A percentile compares a stretch with the other conserved stretches of the same genome.
These are phyloP conservation scores for Drosophila dives DNA, from an alignment of 2,888 invertebrate species.

Conservation along the genomic window DNA sequence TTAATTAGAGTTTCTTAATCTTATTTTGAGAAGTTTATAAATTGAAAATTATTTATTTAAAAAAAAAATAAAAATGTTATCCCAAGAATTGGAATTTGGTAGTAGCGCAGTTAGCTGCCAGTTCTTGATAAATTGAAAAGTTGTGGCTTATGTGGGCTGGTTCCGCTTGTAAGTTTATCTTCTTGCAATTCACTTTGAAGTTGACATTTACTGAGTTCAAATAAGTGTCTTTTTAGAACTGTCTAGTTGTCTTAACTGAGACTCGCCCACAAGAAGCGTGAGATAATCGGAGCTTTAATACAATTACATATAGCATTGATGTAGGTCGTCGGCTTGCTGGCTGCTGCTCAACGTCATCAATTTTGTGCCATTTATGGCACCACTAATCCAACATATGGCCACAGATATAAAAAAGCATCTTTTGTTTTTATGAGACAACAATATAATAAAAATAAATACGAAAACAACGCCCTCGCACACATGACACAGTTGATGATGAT, in stretches of 20 bases:
- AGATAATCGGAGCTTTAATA: constrained; percentile 52
- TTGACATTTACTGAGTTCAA: constrained; percentile 42
- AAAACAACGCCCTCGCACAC: constrained; percentile 56
- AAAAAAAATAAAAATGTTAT: not conserved
- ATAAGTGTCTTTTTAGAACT: constrained; percentile 12
- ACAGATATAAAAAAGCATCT: constrained; percentile 46
- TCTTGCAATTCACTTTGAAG: constrained; percentile 4
- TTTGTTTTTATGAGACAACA: constrained; percentile 50
- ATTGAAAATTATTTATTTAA: not conserved
- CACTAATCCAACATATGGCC: constrained; percentile 50
- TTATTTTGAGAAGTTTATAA: not conserved
- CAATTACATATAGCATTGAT: constrained; percentile 60
- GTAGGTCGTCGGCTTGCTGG: constrained; percentile 62
- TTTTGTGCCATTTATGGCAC: constrained; percentile 57
- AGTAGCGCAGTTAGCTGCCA: not conserved
- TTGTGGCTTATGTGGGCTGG: not conserved
- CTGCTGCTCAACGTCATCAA: constrained; percentile 42
- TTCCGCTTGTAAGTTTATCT: not conserved
- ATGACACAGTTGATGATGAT: constrained; percentile 46
- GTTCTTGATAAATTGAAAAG: not conserved
- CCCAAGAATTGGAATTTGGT: not conserved
- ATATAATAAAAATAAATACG: constrained; percentile 3
- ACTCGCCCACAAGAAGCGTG: constrained; percentile 37
- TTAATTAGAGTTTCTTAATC: not conserved
- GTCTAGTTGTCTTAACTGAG: constrained; percentile 6